These are phyloP conservation scores for Cataglyphis livida DNA, from an alignment of 2,888 invertebrate genomes.

Conservation along the genomic window DNA sequence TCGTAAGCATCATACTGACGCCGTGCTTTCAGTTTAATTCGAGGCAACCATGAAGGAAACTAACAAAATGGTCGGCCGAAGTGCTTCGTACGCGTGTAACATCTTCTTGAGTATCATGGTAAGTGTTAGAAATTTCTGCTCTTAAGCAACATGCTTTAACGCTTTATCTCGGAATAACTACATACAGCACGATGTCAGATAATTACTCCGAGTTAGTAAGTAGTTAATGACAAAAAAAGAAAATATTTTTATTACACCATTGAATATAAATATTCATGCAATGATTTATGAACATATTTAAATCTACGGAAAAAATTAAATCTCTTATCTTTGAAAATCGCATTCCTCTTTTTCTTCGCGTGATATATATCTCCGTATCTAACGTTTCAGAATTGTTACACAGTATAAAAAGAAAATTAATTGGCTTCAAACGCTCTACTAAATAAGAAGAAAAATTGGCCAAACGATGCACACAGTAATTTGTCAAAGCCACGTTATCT, in stretches of 20 bases:
- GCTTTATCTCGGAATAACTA: constrained; percentile 29
- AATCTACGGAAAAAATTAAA: background rate
- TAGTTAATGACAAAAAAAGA: constrained; percentile 12
- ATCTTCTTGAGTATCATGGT: constrained; percentile 40
- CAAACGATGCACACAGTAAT: constrained; percentile 10
- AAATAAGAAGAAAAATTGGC: constrained; percentile 3
- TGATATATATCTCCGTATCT: background rate
- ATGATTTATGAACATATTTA: background rate
- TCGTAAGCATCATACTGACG: constrained; percentile 44
- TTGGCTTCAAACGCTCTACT: background rate
- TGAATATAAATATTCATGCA: background rate
- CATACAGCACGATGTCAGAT: constrained; percentile 23
- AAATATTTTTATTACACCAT: background rate
- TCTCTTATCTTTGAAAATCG: constrained; percentile 8
- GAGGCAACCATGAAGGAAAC: constrained; percentile 49
- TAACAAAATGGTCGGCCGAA: constrained; percentile 49
- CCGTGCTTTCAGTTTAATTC: constrained; percentile 54
- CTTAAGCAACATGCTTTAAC: constrained; percentile 38
- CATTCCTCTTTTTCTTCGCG: background rate
- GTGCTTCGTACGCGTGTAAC: constrained; percentile 40
- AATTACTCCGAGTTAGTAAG: constrained; percentile 15
- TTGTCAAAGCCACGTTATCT: constrained; percentile 58
- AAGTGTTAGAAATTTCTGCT: constrained; percentile 43
- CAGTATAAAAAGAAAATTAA: background rate
- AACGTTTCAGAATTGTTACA: background rate